phyloP scores from a whole-genome alignment of 2,888 invertebrate genomes.

The Netelia fuscicornis region DNA sequence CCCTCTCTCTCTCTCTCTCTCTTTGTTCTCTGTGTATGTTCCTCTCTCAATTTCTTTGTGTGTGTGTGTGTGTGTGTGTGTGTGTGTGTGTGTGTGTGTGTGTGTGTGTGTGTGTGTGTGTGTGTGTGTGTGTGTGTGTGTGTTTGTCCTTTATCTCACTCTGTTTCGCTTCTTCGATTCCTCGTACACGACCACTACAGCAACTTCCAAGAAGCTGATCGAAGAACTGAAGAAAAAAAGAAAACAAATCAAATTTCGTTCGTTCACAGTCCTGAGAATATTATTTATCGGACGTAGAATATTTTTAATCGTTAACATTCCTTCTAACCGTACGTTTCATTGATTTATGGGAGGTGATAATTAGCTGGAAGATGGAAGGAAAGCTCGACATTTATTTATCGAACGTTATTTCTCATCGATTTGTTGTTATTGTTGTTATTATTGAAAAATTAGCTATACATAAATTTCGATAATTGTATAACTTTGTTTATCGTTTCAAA shows the following conservation, averaged over 20 bases:
- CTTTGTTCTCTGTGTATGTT: no score
- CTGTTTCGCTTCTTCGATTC: background rate
- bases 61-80: background rate
- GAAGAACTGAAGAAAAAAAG: background rate
- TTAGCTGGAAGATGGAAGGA: background rate
- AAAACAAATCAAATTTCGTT: background rate
- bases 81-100: background rate
- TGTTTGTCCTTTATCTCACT: background rate
- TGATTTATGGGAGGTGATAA: background rate
- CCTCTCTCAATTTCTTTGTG: no score
- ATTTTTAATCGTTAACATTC: background rate
- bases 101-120: background rate
- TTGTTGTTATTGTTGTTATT: no score
- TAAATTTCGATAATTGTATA: no score
- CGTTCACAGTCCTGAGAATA: background rate
- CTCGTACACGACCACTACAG: background rate
- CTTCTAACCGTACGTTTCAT: background rate
- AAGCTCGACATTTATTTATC: no score
- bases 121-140: no score
- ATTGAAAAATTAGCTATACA: no score
- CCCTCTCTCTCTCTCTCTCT: no score
- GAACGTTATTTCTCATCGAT: no score
- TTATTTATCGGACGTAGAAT: background rate
- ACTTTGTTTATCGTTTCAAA: no score
- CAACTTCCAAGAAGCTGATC: conserved; percentile 13